Evolutionary conservation across 2,797 vertebrate species (phyloP), one percentile per base, ranked within the genome.

Genomic region (Muraenolepis orangiensis): DNA sequence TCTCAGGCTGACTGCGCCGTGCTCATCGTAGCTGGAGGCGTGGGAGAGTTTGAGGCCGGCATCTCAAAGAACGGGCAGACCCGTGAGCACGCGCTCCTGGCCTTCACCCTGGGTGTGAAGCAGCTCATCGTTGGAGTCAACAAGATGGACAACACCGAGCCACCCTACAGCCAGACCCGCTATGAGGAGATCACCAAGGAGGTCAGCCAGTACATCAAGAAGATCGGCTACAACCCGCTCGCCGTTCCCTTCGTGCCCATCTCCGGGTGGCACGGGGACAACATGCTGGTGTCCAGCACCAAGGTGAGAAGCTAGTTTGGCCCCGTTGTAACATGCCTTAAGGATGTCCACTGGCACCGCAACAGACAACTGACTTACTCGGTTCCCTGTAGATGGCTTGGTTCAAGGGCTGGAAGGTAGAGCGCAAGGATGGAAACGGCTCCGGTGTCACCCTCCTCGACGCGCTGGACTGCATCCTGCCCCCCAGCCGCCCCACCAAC

Each of bases 101-200:
- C 94, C 74, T 94, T 79, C 89, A 94, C 93, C 4, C 87, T 94
- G 0, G 94, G 94, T 11, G 94, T 95, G 72, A 94, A 94, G 86
- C 93, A 94, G 88, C 91, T 93, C 79, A 92, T 93, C 0, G 93
- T 94, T 4, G 94, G 93, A 0, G 87, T 95, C 82, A 95, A 95
- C 93, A 95, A 95, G 86, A 95, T 95, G 94, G 94, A 95, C 89
- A 94, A 92, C 85, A 95, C 94, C 0, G 94, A 95, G 86, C 94
- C 94, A 74, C 90, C 92, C 7, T 95, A 94, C 92, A 94, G 92
- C 90, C 91, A 93, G 89, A 28, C 76, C 26, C 93, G 94, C 76
- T 95, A 84, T 2, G 93, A 94, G 81, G 94, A 95, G 42, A 95
- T 95, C 91, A 85, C 82, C 29, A 95, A 95, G 90, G 94, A 95